Evolutionary conservation across 2,797 vertebrate genomes (phyloP).

Genomic region (Enteromius thamalakanensis): DNA sequence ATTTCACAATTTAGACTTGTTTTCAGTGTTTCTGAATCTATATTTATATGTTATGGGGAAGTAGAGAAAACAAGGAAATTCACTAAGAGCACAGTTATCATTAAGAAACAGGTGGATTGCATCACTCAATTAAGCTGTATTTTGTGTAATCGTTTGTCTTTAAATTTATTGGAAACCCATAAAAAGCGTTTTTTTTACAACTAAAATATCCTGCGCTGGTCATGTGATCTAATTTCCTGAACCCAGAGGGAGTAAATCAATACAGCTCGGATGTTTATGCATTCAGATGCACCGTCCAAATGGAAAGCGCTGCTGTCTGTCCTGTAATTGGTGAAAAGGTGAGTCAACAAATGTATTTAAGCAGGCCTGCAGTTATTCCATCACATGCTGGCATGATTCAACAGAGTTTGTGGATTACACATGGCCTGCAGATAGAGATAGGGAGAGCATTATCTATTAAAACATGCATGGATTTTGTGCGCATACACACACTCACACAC

Average conservation of each 20-base stretch:
- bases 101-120: background rate
- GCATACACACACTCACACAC: background rate
- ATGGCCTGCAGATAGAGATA: constrained; percentile 23
- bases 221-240: constrained; percentile 36
- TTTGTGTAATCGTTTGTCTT: constrained; percentile 17
- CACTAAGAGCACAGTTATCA: constrained; percentile 15
- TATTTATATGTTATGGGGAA: background rate
- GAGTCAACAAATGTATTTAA: constrained; percentile 23
- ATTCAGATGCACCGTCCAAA: constrained; percentile 13
- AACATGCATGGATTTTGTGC: constrained; percentile 12
- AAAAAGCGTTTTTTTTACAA: background rate
- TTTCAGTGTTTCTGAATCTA: background rate
- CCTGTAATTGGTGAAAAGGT: background rate
- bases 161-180: constrained; percentile 11
- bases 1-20: background rate
- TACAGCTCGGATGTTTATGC: background rate
- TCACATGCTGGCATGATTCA: background rate
- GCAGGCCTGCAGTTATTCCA: constrained; percentile 8
- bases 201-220: constrained; percentile 26
- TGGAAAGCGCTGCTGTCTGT: constrained; percentile 28
- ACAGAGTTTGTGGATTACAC: constrained; percentile 22
- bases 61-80: background rate
- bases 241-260: background rate
- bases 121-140: constrained; percentile 16
- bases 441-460: background rate